Evolutionary conservation across 1,140 invertebrate genomes (phyloP), one percentile per base, ranked within the genome.

Genomic region (Pteromalus puparum): DNA sequence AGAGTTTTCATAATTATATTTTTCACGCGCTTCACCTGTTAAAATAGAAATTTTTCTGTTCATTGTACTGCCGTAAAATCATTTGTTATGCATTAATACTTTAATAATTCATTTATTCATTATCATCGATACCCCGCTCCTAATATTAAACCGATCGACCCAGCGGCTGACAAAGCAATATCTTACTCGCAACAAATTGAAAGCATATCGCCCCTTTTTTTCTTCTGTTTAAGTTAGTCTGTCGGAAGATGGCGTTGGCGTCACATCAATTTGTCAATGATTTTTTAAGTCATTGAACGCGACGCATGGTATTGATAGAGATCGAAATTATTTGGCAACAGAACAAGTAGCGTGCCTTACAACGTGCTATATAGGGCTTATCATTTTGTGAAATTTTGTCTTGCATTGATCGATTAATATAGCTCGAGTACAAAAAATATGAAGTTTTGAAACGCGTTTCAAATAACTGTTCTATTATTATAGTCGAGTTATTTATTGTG

Each of bases 21-120:
- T 74, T n/a, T 30, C 18, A 12, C 12, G 18, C 6, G 18, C 18
- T 70, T 76, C 68, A 72, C 85, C 76, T 86, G 42, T 26, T 80
- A 86, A 73, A 68, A 86, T 86, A 30, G 84, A 85, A 46, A 85
- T 85, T 82, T 46, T 76, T 76, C 15, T 21, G 26, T 46, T 10
- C 67, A 85, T 85, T 79, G 28, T 53, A 18, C 24, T 10, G 30
- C 4, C 9, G 42, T 48, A 76, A 15, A 53, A 67, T 79, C 28
- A 79, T 79, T 34, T 30, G 21, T 26, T 77, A 26, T 77, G 61
- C 12, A 34, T 61, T 61, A 24, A 46, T 13, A 26, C 10, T 77
- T 1, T 53, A 21, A 48, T 38, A 38, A 42, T 30, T 77, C 61
- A 61, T 48, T 53, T 77, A 6, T 53, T n/a, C n/a, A 53, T 77